Conservation (phyloP, 2,888 invertebrate genomes). For the Erebia aethiops region DNA sequence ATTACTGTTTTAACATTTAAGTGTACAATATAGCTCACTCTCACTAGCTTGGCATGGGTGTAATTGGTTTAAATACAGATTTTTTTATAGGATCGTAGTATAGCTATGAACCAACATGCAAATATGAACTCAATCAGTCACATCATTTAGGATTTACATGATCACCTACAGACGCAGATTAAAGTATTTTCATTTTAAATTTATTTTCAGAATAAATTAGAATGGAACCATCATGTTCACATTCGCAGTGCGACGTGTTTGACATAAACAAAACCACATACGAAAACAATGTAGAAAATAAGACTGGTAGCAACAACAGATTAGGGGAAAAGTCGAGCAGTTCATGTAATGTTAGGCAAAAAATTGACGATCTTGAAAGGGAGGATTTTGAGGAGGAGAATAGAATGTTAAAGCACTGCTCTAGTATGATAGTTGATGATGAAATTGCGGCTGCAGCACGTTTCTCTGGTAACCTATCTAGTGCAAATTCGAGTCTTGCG, state of each 20-base stretch:
- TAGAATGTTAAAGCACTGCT: slow-evolving; percentile 70
- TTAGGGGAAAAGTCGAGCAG: slow-evolving; percentile 51
- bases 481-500: slow-evolving; percentile 67
- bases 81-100: no score
- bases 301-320: slow-evolving; percentile 64
- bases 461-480: slow-evolving; percentile 64
- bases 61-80: no score
- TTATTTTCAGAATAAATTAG: slow-evolving; percentile 46
- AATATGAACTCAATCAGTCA: no score
- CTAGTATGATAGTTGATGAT: slow-evolving; percentile 68
- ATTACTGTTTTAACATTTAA: background rate
- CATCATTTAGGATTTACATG: background rate
- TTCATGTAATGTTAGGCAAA: slow-evolving; percentile 55
- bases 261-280: slow-evolving; percentile 57
- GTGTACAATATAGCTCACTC: no score
- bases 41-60: no score
- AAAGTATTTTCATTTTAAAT: background rate
- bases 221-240: slow-evolving; percentile 78
- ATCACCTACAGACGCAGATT: background rate
- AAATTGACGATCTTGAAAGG: slow-evolving; percentile 73
- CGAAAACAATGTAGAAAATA: slow-evolving; percentile 61
- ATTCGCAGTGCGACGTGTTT: slow-evolving; percentile 62
- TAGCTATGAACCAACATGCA: no score
- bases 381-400: slow-evolving; percentile 78
- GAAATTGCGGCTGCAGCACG: slow-evolving; percentile 58